Conservation (phyloP, 2,888 invertebrate species). For the Chouioia cunea region DNA sequence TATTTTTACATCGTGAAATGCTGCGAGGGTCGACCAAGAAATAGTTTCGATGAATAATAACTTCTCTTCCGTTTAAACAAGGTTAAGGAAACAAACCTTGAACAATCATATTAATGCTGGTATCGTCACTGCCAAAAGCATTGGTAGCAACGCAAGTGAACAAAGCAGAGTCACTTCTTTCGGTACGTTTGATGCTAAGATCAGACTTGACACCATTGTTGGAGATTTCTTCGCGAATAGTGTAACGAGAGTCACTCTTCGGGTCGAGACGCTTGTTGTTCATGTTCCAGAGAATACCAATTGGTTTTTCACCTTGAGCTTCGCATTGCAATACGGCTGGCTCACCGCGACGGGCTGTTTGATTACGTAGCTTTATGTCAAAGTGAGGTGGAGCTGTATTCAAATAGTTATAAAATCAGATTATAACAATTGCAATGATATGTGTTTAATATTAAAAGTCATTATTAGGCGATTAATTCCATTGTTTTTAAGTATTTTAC, state of each 20-base stretch:
- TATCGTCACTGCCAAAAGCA: constrained; percentile 93
- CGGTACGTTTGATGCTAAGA: constrained; percentile 89
- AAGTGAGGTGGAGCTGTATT: constrained; percentile 92
- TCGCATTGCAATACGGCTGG: constrained; percentile 92
- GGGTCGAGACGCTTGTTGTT: constrained; percentile 92
- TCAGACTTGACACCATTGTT: constrained; percentile 90
- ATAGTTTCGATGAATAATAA: background rate
- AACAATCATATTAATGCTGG: constrained; percentile 95
- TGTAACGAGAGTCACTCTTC: constrained; percentile 88
- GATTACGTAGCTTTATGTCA: constrained; percentile 90
- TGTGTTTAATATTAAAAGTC: too few species aligned
- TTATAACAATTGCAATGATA: too few species aligned
- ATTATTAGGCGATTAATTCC: constrained; percentile 4
- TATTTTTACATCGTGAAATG: too few species aligned
- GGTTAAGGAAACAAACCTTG: constrained; percentile 82
- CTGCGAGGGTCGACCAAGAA: too few species aligned
- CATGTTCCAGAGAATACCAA: constrained; percentile 95
- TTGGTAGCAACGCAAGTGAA: constrained; percentile 95
- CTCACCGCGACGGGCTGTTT: constrained; percentile 90
- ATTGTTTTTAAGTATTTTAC: constrained; percentile 37
- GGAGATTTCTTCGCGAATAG: constrained; percentile 88
- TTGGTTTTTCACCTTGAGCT: constrained; percentile 94
- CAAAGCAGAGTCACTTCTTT: constrained; percentile 88
- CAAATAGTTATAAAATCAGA: too few species aligned
- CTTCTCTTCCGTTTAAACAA: constrained; percentile 8